Evolutionary conservation across 2,888 invertebrate genomes (phyloP).

Genomic region (Nomada lathburiana): DNA sequence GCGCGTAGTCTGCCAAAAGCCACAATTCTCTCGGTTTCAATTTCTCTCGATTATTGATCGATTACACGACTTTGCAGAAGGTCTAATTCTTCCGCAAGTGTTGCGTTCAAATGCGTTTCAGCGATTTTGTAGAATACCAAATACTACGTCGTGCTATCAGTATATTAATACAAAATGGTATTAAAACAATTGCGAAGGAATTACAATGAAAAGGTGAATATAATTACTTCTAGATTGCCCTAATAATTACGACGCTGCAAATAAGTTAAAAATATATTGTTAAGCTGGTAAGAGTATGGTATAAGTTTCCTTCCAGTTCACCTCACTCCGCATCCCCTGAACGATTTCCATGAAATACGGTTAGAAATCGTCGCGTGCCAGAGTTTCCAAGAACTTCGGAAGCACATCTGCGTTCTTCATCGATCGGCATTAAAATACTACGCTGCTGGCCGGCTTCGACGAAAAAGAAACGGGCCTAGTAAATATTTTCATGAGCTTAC

Average conservation of each 20-base stretch:
- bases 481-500: slow-evolving; percentile 73
- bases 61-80: background rate
- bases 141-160: too few relatives aligned
- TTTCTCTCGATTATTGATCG: background rate
- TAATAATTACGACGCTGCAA: background rate
- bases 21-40: background rate
- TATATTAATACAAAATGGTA: too few relatives aligned
- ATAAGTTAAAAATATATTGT: background rate
- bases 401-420: slow-evolving; percentile 64
- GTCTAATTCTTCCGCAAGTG: too few relatives aligned
- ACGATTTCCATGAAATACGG: slow-evolving; percentile 32
- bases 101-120: too few relatives aligned
- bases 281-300: background rate
- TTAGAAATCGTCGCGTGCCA: slow-evolving; percentile 41
- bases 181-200: too few relatives aligned
- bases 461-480: slow-evolving; percentile 56
- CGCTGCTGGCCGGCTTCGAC: slow-evolving; percentile 43
- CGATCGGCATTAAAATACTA: slow-evolving; percentile 69
- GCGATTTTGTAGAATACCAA: too few relatives aligned
- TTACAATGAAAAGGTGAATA: too few relatives aligned
- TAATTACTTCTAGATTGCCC: too few relatives aligned
- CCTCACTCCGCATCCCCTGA: background rate
- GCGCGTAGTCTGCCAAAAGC: slow-evolving; percentile 23
- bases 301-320: background rate
- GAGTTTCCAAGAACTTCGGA: slow-evolving; percentile 39